A percentile compares a stretch with the other conserved stretches of the same genome.
Evolutionary conservation across 2,888 invertebrate species (phyloP).

Genomic region (Volucella bombylans): DNA sequence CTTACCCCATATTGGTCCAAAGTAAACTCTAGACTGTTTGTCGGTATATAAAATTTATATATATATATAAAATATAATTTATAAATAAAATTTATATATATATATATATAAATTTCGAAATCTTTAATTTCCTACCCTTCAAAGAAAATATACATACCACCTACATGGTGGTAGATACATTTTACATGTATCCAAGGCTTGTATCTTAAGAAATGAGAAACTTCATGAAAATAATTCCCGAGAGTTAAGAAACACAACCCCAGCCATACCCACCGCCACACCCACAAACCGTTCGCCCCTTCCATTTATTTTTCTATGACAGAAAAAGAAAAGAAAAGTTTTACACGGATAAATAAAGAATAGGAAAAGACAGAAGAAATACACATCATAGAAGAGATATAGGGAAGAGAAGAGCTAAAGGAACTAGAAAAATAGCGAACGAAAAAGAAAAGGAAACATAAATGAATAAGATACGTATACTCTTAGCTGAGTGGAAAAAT

Average conservation of each 20-base stretch:
- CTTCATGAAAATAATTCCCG: slow-evolving; percentile 67
- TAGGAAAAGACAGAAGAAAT: slow-evolving; percentile 16
- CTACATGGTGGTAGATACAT: slow-evolving; percentile 9
- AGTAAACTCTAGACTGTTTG: neutral
- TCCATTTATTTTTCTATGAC: slow-evolving; percentile 36
- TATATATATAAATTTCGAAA: slow-evolving; percentile 8
- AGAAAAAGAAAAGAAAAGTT: slow-evolving; percentile 60
- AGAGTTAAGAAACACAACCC: slow-evolving; percentile 44
- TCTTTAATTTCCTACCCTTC: slow-evolving; percentile 42
- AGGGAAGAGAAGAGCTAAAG: slow-evolving; percentile 10
- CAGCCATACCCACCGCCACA: neutral
- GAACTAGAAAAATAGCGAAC: slow-evolving; percentile 21
- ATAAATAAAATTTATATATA: no score
- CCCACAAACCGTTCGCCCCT: slow-evolving; percentile 39
- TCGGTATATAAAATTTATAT: neutral
- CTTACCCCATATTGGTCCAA: no score
- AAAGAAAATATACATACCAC: neutral
- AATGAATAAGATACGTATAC: slow-evolving; percentile 54
- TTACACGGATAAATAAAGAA: slow-evolving; percentile 62
- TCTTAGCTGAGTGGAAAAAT: slow-evolving; percentile 59
- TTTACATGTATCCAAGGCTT: slow-evolving; percentile 34
- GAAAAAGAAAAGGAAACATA: slow-evolving; percentile 39
- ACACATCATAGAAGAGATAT: neutral
- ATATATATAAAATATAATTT: no score
- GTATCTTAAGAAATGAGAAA: slow-evolving; percentile 47